Base-by-base conservation (phyloP, 2,113 vertebrate genomes). In the Triplophysa siluroides region DNA sequence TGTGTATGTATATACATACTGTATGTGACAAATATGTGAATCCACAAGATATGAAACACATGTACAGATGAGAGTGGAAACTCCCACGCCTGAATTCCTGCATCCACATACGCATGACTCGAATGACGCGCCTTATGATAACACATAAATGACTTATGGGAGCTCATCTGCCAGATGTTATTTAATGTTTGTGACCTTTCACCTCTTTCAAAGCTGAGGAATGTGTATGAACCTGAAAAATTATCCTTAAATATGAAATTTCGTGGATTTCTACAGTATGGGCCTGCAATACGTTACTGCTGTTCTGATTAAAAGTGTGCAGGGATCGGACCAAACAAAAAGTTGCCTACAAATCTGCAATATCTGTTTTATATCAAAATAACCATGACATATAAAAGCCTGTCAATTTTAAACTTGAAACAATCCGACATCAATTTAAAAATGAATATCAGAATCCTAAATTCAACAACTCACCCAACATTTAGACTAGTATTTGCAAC, bases 31-130 rank as follows among this genome's bases (percentile, higher is more conserved):
- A 63, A 76, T 47, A 45, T 66, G 66, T 79, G 19, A 58, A 62
- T 81, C 41, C 65, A 33, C 50, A n/a, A 56, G 68, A 29, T 65
- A 70, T 69, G 76, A 23, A 45, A 73, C 68, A 72, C 38, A 47
- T 69, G 38, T 81, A 45, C 13, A 13, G 19, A 50, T 45, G 65
- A 68, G 74, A 50, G 52, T 72, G 58, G 38, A 60, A 18, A 43
- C 38, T 33, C 65, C 14, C 61, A 67, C 16, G 26, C 38, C 10
- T 73, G 11, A 67, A 79, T 66, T 74, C 56, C 63, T 80, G 43
- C 60, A 14, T 80, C 60, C 71, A 33, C 14, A 64, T 78, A 43
- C 8, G 52, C 38, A 77, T 86, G 80, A 68, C 68, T 64, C 64
- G 83, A n/a, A 70, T 50, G 33, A 26, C n/a, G 23, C 50, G 23